Evolutionary conservation across 2,888 invertebrate genomes (phyloP).

Genomic region (Tryphoninae sp.): DNA sequence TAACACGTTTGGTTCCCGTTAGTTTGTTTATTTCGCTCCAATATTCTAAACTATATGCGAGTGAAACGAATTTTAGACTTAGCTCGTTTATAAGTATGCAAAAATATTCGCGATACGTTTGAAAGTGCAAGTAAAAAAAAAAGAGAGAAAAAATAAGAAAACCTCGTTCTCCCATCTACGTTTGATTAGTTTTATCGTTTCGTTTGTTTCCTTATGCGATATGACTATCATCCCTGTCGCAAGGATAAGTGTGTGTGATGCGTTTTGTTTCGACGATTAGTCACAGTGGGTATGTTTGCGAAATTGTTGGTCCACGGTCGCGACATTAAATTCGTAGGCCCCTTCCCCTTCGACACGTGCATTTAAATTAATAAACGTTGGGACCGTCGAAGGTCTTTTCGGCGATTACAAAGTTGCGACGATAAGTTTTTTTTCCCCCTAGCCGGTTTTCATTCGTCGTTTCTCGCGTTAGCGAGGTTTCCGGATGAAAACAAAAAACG

Average conservation of each 20-base stretch:
- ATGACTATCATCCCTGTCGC: too few relatives aligned
- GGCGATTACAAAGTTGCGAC: not conserved
- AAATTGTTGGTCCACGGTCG: constrained; percentile 50
- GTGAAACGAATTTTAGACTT: not conserved
- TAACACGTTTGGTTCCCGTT: too few relatives aligned
- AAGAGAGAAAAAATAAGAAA: constrained; percentile 1
- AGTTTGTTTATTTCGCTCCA: too few relatives aligned
- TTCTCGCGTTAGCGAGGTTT: constrained; percentile 3
- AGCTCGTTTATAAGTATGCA: not conserved
- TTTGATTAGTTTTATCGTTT: not conserved
- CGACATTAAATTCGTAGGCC: constrained; percentile 52
- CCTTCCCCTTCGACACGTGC: not conserved
- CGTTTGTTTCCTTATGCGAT: not conserved
- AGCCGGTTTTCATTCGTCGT: not conserved
- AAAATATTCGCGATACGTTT: not conserved
- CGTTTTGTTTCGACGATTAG: too few relatives aligned
- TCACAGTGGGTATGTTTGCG: constrained; percentile 23
- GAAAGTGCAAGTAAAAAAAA: not conserved
- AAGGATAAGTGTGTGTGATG: too few relatives aligned
- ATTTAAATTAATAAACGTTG: too few relatives aligned
- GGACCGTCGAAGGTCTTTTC: too few relatives aligned
- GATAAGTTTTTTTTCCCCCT: constrained; percentile 1
- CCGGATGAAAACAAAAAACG: not conserved
- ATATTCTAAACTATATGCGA: too few relatives aligned
- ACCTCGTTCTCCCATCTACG: not conserved